Conservation (phyloP, 2,888 invertebrate genomes). For the Drosophila nr. perissopoda region DNA sequence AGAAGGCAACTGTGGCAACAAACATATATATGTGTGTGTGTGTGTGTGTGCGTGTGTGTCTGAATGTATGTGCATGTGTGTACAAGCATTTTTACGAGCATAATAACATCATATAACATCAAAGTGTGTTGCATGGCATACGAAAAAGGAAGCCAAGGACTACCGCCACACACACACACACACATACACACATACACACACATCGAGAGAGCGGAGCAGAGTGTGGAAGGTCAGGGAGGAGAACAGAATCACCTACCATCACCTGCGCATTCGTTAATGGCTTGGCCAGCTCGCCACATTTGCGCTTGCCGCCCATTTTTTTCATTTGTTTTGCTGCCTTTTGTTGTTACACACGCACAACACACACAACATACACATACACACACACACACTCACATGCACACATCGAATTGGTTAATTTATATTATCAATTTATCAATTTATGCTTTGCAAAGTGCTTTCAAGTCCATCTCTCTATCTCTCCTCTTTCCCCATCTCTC, state of each 20-base stretch:
- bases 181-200: conserved; percentile 25
- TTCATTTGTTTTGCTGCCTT: conserved; percentile 34
- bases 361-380: conserved; percentile 14
- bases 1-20: conserved; percentile 14
- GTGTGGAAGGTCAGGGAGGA: background rate
- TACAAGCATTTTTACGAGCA: conserved; percentile 72
- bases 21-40: conserved; percentile 4
- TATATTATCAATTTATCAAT: conserved; percentile 79
- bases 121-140: conserved; percentile 65
- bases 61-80: conserved; percentile 33
- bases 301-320: conserved; percentile 24
- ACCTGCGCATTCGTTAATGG: conserved; percentile 39
- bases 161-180: conserved; percentile 22
- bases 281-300: conserved; percentile 54
- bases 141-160: conserved; percentile 65
- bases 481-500: too few relatives aligned
- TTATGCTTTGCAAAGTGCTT: conserved; percentile 76
- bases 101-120: conserved; percentile 75
- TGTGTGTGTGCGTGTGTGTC: conserved; percentile 1
- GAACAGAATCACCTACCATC: conserved; percentile 48
- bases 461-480: conserved; percentile 8
- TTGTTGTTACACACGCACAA: conserved; percentile 42
- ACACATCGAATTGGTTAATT: conserved; percentile 72
- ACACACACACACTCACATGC: conserved; percentile 27
- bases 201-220: background rate